Evolutionary conservation across 2,113 vertebrate species (phyloP).

Genomic region (Australoheros scitulus): DNA sequence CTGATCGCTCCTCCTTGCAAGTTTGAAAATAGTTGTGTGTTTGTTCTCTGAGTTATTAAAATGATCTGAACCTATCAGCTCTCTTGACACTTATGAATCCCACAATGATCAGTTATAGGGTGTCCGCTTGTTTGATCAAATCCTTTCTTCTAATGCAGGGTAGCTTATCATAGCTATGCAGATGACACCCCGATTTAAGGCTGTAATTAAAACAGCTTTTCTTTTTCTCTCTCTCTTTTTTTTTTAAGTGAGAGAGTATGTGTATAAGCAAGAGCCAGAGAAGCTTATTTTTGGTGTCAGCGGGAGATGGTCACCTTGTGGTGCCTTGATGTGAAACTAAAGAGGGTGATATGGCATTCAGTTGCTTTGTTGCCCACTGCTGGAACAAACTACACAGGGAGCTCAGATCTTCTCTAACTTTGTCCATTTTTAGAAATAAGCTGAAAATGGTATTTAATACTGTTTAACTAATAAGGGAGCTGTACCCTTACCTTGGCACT

Average conservation of each 20-base stretch:
- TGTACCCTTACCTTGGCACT: no score
- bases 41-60: no score
- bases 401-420: accelerated
- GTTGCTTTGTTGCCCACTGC: neutral
- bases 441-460: neutral
- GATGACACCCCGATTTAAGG: accelerated
- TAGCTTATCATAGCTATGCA: accelerated
- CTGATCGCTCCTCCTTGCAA: no score
- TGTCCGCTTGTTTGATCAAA: neutral
- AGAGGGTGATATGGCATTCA: neutral
- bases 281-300: neutral
- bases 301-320: neutral
- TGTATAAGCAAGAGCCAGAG: no score
- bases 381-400: neutral
- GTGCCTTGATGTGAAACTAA: neutral
- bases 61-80: no score
- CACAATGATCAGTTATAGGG: accelerated
- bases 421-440: accelerated
- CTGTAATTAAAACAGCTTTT: neutral
- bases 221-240: no score
- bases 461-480: no score
- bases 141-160: accelerated
- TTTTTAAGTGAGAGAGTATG: no score
- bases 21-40: no score
- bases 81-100: neutral